Percentiles rank a stretch among this genome's conserved stretches.
phyloP scores from a whole-genome alignment of 2,888 invertebrate species.

The Diabrotica balteata region DNA sequence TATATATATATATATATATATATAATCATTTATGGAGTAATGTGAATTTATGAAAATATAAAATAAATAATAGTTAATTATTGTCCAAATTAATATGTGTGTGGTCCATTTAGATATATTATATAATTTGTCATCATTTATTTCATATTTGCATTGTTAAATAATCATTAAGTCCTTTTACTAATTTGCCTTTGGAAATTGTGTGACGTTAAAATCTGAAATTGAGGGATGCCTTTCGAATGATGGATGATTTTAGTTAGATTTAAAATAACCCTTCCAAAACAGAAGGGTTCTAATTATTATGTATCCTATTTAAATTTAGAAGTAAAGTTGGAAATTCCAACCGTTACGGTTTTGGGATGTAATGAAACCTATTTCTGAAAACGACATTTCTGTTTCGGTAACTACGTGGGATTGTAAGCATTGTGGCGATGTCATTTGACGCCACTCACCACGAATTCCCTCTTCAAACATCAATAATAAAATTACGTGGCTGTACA shows the following conservation, averaged over 20 bases:
- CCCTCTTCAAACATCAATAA: constrained; percentile 16
- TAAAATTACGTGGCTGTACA: constrained; percentile 22
- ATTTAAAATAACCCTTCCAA: not conserved
- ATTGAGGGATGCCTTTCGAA: not conserved
- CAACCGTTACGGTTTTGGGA: not conserved
- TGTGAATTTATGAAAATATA: too few species aligned
- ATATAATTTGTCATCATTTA: too few species aligned
- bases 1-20: too few species aligned
- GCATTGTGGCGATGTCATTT: constrained; percentile 13
- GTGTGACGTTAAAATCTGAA: too few species aligned
- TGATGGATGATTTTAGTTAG: not conserved
- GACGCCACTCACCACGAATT: constrained; percentile 10
- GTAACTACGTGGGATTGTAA: constrained; percentile 9
- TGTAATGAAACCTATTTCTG: constrained; percentile 8
- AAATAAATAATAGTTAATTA: too few species aligned
- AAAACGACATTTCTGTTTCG: constrained; percentile 11
- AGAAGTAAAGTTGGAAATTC: not conserved
- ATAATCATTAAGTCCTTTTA: too few species aligned
- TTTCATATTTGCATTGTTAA: too few species aligned
- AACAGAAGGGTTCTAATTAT: constrained; percentile 1
- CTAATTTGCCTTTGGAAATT: too few species aligned
- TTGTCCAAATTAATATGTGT: too few species aligned
- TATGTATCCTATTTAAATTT: not conserved
- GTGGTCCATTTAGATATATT: too few species aligned
- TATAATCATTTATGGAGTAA: too few species aligned